Evolutionary conservation across 2,113 vertebrate genomes (phyloP).

Genomic region (Hemichromis elongatus): DNA sequence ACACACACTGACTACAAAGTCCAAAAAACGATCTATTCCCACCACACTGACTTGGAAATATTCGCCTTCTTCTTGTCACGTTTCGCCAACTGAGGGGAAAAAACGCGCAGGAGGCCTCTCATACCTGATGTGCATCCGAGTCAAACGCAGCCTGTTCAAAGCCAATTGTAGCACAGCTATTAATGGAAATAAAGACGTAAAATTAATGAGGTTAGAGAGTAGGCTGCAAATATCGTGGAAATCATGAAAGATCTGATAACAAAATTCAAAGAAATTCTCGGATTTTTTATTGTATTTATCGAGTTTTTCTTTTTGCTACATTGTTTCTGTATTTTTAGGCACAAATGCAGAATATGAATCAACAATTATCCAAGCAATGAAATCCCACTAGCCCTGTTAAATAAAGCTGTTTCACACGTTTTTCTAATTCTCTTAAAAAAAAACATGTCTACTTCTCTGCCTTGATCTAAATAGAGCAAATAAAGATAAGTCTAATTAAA

Average conservation of each 20-base stretch:
- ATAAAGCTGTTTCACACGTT: background rate
- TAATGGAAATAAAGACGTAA: background rate
- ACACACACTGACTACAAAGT: slow-evolving; percentile 31
- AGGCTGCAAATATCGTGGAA: background rate
- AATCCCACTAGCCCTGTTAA: background rate
- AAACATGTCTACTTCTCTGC: background rate
- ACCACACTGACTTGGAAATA: slow-evolving; percentile 1
- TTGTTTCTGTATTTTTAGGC: background rate
- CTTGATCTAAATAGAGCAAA: background rate
- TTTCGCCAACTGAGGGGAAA: background rate
- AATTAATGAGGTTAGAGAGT: background rate
- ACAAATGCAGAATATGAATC: background rate
- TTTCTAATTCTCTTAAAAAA: background rate
- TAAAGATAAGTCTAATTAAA: background rate
- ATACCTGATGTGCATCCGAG: background rate
- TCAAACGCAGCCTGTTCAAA: background rate
- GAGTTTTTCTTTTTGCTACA: background rate
- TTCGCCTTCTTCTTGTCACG: background rate
- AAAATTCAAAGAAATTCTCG: fast-evolving
- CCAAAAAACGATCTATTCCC: background rate
- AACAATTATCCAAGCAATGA: background rate
- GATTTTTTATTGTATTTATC: background rate
- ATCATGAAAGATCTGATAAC: background rate
- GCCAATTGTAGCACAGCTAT: background rate
- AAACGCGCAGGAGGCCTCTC: background rate